phyloP scores from a whole-genome alignment of 2,113 vertebrate genomes.

The Anolis sagrei region DNA sequence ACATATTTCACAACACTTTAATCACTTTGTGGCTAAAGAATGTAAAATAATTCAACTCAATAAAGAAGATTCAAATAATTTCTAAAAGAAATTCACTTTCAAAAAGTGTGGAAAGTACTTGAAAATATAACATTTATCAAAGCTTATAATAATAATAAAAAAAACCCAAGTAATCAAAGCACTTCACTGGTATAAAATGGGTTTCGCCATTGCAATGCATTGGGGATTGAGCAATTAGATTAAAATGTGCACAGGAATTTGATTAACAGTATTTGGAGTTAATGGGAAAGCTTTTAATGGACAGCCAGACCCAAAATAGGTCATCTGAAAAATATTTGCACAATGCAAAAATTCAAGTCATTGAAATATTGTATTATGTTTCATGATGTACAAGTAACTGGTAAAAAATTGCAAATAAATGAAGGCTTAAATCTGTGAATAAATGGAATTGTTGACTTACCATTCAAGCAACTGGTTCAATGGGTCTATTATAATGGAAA shows the following conservation, averaged over 20 bases:
- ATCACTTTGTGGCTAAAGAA: constrained; percentile 15
- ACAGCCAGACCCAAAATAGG: not conserved
- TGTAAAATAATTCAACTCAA: constrained; percentile 18
- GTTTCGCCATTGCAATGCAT: too few species aligned
- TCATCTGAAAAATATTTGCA: not conserved
- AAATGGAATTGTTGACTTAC: too few species aligned
- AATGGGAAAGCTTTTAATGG: not conserved
- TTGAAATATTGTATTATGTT: not conserved
- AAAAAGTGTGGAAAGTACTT: not conserved
- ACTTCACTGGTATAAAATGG: not conserved
- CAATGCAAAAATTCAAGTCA: not conserved
- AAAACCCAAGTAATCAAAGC: not conserved
- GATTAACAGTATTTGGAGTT: not conserved
- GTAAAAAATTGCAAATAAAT: not conserved
- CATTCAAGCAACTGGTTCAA: too few species aligned
- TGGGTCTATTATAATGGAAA: too few species aligned
- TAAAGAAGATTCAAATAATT: not conserved
- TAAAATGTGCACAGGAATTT: not conserved
- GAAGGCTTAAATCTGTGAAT: too few species aligned
- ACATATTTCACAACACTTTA: constrained; percentile 5
- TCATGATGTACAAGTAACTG: not conserved
- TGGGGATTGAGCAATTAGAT: not conserved
- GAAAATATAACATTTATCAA: not conserved
- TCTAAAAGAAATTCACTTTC: not conserved
- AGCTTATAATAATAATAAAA: not conserved